phyloP scores from a whole-genome alignment of 2,797 vertebrate genomes.

The Graptemys geographica region DNA sequence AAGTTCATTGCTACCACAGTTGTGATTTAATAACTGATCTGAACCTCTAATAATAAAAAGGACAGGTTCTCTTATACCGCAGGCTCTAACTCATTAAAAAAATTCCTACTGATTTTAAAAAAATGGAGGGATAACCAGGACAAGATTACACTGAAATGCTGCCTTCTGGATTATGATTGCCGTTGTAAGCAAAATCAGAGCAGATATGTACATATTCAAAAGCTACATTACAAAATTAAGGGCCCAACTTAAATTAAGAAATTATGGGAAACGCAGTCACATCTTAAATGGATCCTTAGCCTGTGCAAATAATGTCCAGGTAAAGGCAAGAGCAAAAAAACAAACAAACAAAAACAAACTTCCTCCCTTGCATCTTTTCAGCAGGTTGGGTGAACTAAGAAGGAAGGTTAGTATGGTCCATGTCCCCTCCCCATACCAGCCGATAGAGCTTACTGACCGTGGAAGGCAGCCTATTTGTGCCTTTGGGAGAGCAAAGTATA shows the following conservation, averaged over 20 bases:
- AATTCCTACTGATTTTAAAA: not conserved
- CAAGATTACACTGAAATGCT: not conserved
- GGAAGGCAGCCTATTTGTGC: not conserved
- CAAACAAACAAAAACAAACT: not conserved
- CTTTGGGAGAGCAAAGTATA: not conserved
- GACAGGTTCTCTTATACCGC: not conserved
- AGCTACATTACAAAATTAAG: not conserved
- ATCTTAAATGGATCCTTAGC: not conserved
- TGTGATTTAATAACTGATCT: conserved; percentile 1
- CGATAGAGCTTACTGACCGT: not conserved
- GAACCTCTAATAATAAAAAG: conserved; percentile 15
- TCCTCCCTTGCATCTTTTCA: not conserved
- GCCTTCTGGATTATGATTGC: not conserved
- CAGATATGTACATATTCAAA: not conserved
- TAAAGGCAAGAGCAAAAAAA: not conserved
- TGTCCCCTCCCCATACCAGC: not conserved
- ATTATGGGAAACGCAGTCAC: not conserved
- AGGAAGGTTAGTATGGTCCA: not conserved
- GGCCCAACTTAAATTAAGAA: not conserved
- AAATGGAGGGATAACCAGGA: not conserved
- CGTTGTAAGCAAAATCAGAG: not conserved
- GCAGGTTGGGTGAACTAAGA: not conserved
- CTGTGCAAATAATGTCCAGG: not conserved
- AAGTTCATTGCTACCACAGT: not conserved
- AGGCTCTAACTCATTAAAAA: not conserved